Evolutionary conservation across 2,888 invertebrate species (phyloP).

Genomic region (Heterodera filipjevi): DNA sequence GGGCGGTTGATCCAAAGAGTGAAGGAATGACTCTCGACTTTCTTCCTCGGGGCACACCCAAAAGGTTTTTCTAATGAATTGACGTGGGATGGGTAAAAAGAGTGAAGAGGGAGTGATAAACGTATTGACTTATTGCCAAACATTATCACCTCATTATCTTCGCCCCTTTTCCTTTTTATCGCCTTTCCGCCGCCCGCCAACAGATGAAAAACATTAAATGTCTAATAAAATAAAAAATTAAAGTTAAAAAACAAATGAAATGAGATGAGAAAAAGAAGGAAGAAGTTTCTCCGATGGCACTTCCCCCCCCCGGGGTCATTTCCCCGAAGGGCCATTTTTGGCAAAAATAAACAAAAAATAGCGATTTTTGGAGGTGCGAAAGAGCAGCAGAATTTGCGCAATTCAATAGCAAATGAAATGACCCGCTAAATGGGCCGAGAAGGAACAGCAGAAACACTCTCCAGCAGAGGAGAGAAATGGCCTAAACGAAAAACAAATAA

Average conservation of each 20-base stretch:
- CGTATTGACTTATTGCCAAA: too few relatives aligned
- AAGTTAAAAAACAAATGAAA: background rate
- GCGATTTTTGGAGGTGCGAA: constrained; percentile 6
- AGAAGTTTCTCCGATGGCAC: background rate
- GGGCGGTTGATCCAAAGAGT: too few relatives aligned
- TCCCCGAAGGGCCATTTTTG: constrained; percentile 7
- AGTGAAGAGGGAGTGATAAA: too few relatives aligned
- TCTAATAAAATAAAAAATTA: background rate
- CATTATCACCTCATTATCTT: background rate
- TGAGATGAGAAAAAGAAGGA: background rate
- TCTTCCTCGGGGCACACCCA: too few relatives aligned
- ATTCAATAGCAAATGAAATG: background rate
- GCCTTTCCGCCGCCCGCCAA: background rate
- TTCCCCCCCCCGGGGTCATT: background rate
- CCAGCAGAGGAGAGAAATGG: background rate
- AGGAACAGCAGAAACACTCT: background rate
- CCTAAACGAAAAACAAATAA: background rate
- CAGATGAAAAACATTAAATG: background rate
- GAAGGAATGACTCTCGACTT: too few relatives aligned
- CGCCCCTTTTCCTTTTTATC: background rate
- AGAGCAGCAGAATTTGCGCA: background rate
- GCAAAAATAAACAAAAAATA: constrained; percentile 3
- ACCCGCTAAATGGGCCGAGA: background rate
- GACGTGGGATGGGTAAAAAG: too few relatives aligned
- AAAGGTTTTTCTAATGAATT: too few relatives aligned